phyloP scores from a whole-genome alignment of 2,888 invertebrate genomes.

The Hemistola chrysoprasaria region DNA sequence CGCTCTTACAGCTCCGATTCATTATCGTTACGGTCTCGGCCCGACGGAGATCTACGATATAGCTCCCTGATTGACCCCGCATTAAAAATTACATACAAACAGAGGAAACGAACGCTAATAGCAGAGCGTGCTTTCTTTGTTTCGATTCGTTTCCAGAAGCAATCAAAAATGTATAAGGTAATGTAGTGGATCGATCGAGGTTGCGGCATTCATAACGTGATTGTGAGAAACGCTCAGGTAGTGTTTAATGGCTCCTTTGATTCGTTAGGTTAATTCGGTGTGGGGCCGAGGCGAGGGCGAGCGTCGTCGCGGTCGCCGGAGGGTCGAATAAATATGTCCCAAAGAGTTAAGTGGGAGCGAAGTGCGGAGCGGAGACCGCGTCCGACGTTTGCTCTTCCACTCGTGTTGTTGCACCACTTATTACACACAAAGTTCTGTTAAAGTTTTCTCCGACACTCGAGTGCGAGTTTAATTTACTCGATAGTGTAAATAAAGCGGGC shows the following conservation, averaged over 20 bases:
- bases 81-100: conserved; percentile 82
- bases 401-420: conserved; percentile 83
- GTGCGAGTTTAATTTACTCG: conserved; percentile 82
- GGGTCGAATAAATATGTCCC: conserved; percentile 83
- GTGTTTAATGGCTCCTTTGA: conserved; percentile 69
- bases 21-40: conserved; percentile 76
- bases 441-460: conserved; percentile 80
- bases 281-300: conserved; percentile 55
- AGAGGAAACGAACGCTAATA: conserved; percentile 63
- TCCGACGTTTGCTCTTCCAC: conserved; percentile 82
- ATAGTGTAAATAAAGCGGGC: conserved; percentile 83
- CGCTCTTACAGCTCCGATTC: conserved; percentile 74
- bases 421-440: conserved; percentile 82
- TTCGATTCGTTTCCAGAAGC: conserved; percentile 63
- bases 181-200: conserved; percentile 58
- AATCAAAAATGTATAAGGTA: conserved; percentile 68
- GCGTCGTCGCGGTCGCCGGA: conserved; percentile 73
- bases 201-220: conserved; percentile 66
- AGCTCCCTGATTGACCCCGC: conserved; percentile 81
- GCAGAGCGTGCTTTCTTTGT: conserved; percentile 65
- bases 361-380: conserved; percentile 78
- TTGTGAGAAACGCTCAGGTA: conserved; percentile 57
- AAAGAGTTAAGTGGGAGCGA: conserved; percentile 81
- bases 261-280: conserved; percentile 77
- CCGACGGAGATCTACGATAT: conserved; percentile 78